A percentile compares a stretch with the other conserved stretches of the same genome.
phyloP scores from a whole-genome alignment of 2,797 vertebrate genomes.

The Enteromius treurensis region DNA sequence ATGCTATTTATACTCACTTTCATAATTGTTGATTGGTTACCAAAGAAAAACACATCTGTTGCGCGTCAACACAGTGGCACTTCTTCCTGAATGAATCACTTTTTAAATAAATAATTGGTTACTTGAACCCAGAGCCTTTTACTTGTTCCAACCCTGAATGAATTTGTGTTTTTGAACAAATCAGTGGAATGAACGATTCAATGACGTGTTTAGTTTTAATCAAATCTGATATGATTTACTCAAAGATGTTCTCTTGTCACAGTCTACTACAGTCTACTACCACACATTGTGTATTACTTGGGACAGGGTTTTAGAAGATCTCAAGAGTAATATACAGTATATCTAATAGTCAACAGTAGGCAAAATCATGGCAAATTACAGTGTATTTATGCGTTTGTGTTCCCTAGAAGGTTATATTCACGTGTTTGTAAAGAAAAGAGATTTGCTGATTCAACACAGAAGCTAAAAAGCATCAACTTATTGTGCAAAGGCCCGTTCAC shows the following conservation, averaged over 20 bases:
- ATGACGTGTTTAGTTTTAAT: no score
- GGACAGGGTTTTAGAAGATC: neutral
- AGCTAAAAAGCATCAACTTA: conserved; percentile 13
- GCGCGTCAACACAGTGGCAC: neutral
- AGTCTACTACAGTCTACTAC: no score
- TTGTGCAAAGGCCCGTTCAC: neutral
- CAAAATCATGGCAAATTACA: conserved; percentile 21
- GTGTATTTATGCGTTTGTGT: neutral
- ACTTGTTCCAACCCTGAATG: neutral
- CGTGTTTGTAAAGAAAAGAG: neutral
- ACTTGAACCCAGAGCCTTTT: neutral
- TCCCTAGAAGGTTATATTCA: neutral
- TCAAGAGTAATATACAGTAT: neutral
- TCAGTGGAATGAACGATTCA: neutral
- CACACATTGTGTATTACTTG: neutral
- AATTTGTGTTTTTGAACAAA: neutral
- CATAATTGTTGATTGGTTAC: no score
- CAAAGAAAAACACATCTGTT: neutral
- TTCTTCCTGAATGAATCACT: conserved; percentile 1
- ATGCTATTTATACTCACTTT: no score
- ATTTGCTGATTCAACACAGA: neutral
- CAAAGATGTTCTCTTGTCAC: neutral
- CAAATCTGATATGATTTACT: neutral
- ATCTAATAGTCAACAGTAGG: neutral
- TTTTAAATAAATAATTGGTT: neutral